phyloP scores from a whole-genome alignment of 1,140 invertebrate species.

The Lepidurus arcticus region DNA sequence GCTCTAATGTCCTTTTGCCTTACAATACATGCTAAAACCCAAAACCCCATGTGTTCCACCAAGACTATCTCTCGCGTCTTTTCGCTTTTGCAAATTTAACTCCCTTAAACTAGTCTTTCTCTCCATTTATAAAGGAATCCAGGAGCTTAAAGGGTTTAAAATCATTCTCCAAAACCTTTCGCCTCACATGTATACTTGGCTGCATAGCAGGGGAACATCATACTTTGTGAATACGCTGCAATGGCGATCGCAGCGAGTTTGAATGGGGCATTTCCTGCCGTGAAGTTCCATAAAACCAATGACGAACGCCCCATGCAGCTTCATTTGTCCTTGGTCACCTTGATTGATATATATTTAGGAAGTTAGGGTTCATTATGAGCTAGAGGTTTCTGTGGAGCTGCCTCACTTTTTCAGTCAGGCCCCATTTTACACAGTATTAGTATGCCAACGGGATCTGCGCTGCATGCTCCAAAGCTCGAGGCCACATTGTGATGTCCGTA shows the following conservation, averaged over 20 bases:
- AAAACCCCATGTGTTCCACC: background rate
- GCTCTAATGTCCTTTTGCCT: constrained; percentile 15
- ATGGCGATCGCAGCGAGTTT: background rate
- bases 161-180: background rate
- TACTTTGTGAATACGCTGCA: background rate
- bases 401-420: background rate
- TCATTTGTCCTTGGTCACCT: constrained; percentile 10
- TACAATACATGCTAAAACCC: background rate
- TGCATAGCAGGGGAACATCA: background rate
- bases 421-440: background rate
- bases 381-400: background rate
- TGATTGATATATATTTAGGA: constrained; percentile 1
- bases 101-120: background rate
- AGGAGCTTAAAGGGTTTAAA: background rate
- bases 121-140: background rate
- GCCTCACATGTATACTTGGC: background rate
- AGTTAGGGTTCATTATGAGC: constrained; percentile 6
- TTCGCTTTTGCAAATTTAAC: background rate
- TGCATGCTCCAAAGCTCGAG: background rate
- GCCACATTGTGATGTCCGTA: background rate
- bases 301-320: constrained; percentile 7
- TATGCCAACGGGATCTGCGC: background rate
- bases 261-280: background rate
- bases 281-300: background rate
- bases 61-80: background rate